These are phyloP conservation scores for Hirudinaria manillensis DNA, from an alignment of 2,888 invertebrate species.

Conservation along the genomic window DNA sequence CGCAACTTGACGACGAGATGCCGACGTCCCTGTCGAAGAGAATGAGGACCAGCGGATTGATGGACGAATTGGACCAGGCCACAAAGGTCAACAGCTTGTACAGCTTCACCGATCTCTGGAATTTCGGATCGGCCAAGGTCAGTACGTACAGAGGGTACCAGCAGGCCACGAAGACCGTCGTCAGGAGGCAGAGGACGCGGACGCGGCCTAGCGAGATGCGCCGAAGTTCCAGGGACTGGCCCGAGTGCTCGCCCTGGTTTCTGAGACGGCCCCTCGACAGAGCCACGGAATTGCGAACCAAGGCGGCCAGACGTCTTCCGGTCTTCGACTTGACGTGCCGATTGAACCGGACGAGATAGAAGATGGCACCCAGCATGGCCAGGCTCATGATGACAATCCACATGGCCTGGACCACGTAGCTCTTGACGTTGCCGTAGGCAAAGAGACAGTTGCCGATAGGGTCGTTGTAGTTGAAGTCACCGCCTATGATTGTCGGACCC, in stretches of 20 bases:
- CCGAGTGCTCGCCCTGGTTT: constrained; percentile 13
- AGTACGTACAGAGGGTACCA: constrained; percentile 86
- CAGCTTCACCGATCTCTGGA: constrained; percentile 43
- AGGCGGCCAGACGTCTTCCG: constrained; percentile 39
- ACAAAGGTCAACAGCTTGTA: constrained; percentile 52
- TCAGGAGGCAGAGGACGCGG: constrained; percentile 43
- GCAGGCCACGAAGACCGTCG: constrained; percentile 67
- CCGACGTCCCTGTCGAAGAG: constrained; percentile 38
- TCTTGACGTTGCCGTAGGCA: constrained; percentile 77
- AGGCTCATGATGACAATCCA: constrained; percentile 84
- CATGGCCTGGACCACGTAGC: constrained; percentile 80
- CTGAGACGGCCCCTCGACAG: constrained; percentile 14
- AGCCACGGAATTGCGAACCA: constrained; percentile 38
- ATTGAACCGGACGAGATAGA: constrained; percentile 73
- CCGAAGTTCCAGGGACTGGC: constrained; percentile 32
- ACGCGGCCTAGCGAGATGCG: constrained; percentile 37
- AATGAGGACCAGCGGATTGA: constrained; percentile 49
- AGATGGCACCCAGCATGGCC: constrained; percentile 74
- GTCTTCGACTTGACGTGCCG: constrained; percentile 53
- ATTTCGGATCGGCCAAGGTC: constrained; percentile 60
- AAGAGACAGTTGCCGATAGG: constrained; percentile 64
- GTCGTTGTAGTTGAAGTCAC: constrained; percentile 60
- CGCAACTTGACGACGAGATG: constrained; percentile 1
- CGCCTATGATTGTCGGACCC: constrained; percentile 59
- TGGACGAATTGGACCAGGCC: constrained; percentile 51